A percentile compares a stretch with the other conserved stretches of the same genome.
Conservation (phyloP, 1,140 invertebrate species). For the Leptinotarsa undecemlineata region DNA sequence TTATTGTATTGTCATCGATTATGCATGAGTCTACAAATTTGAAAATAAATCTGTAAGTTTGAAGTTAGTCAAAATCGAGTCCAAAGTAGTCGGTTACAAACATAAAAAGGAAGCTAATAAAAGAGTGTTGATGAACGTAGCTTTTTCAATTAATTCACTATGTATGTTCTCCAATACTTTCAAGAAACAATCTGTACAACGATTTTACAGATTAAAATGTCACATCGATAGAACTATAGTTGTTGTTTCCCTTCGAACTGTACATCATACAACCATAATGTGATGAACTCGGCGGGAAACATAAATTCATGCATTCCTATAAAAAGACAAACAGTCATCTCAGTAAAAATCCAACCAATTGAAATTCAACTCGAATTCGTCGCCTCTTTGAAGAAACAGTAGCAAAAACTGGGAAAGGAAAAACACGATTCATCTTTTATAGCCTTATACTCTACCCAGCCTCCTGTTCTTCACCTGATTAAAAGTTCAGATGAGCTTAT, state of each 20-base stretch:
- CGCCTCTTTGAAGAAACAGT: not conserved
- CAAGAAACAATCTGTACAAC: too few relatives aligned
- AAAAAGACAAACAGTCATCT: not conserved
- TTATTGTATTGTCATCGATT: too few relatives aligned
- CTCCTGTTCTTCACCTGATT: not conserved
- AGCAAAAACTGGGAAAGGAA: not conserved
- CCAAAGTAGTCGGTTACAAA: too few relatives aligned
- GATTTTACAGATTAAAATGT: too few relatives aligned
- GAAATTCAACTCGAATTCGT: constrained; percentile 2
- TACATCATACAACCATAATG: not conserved
- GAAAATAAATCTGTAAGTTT: too few relatives aligned
- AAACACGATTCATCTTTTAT: not conserved
- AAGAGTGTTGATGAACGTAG: too few relatives aligned
- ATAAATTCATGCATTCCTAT: not conserved
- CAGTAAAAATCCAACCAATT: not conserved
- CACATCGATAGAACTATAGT: too few relatives aligned
- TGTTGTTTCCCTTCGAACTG: not conserved
- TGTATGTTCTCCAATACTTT: too few relatives aligned
- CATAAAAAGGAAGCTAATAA: too few relatives aligned
- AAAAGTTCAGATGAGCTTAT: constrained; percentile 5
- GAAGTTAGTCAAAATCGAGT: too few relatives aligned
- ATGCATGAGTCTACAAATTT: too few relatives aligned
- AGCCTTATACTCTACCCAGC: constrained; percentile 1
- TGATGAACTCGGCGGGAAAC: not conserved
- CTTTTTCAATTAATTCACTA: too few relatives aligned